Conservation (phyloP, 2,797 vertebrate species). For the Orestias chungarensis region DNA sequence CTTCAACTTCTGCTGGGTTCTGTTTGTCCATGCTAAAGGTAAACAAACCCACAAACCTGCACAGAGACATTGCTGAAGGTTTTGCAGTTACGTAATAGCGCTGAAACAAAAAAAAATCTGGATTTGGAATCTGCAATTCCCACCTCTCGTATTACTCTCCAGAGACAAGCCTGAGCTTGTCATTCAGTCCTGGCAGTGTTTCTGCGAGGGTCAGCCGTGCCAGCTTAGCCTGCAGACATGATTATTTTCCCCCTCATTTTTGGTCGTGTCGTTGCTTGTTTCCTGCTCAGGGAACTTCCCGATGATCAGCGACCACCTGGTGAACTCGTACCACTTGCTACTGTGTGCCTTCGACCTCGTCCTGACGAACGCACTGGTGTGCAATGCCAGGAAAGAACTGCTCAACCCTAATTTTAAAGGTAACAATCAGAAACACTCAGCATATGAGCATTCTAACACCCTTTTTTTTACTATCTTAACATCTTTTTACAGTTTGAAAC, state of each 20-base stretch:
- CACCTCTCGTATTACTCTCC: not conserved
- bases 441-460: too few relatives aligned
- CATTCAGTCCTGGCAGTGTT: conserved; percentile 22
- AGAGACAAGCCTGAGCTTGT: conserved; percentile 75
- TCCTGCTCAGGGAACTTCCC: conserved; percentile 89
- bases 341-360: conserved; percentile 92
- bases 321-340: conserved; percentile 95
- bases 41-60: conserved; percentile 35
- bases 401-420: conserved; percentile 90
- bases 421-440: conserved; percentile 44
- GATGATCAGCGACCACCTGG: conserved; percentile 96
- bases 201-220: conserved; percentile 3
- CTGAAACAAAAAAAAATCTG: conserved; percentile 2
- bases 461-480: not conserved
- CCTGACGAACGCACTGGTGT: conserved; percentile 89
- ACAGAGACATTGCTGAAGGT: too few relatives aligned
- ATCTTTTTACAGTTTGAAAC: not conserved
- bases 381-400: conserved; percentile 89
- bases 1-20: conserved; percentile 95
- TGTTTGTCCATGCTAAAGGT: conserved; percentile 97
- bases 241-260: not conserved
- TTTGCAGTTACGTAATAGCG: not conserved
- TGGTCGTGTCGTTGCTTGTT: not conserved
- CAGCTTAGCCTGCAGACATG: conserved; percentile 3
- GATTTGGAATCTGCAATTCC: not conserved